Percentiles rank a stretch among this genome's conserved stretches.
phyloP scores from a whole-genome alignment of 2,888 invertebrate species.

The Leptopterna dolabrata region DNA sequence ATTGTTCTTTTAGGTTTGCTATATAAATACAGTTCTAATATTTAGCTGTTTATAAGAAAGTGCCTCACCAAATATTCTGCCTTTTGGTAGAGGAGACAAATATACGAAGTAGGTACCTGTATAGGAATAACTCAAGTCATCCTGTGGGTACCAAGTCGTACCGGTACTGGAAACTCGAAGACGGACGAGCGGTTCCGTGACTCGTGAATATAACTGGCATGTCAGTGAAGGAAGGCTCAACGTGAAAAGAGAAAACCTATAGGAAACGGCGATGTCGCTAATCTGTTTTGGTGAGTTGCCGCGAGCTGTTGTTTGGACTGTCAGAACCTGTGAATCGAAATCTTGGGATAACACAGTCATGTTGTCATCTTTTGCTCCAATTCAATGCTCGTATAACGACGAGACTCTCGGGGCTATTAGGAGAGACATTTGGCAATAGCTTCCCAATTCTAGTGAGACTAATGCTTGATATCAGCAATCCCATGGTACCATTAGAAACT shows the following conservation, averaged over 20 bases:
- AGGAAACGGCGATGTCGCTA: not conserved
- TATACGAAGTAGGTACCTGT: too few relatives aligned
- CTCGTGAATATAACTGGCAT: not conserved
- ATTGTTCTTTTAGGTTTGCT: too few relatives aligned
- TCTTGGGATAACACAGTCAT: not conserved
- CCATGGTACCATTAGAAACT: too few relatives aligned
- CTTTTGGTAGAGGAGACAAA: too few relatives aligned
- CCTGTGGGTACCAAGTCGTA: conserved; percentile 1
- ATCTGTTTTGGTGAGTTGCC: not conserved
- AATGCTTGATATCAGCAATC: too few relatives aligned
- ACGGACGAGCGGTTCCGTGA: not conserved
- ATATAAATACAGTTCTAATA: too few relatives aligned
- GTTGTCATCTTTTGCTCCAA: not conserved
- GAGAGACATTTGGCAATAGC: too few relatives aligned
- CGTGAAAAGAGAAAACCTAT: not conserved
- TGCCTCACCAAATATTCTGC: too few relatives aligned
- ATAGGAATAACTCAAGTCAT: not conserved
- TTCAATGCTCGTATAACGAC: too few relatives aligned
- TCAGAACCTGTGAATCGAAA: not conserved
- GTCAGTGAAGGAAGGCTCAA: not conserved
- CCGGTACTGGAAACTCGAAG: not conserved
- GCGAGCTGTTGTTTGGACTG: not conserved
- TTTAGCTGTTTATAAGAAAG: too few relatives aligned
- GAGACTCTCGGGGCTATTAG: too few relatives aligned
- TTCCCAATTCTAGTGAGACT: too few relatives aligned